Conservation (phyloP, 2,113 vertebrate species). For the Acanthochromis polyacanthus region DNA sequence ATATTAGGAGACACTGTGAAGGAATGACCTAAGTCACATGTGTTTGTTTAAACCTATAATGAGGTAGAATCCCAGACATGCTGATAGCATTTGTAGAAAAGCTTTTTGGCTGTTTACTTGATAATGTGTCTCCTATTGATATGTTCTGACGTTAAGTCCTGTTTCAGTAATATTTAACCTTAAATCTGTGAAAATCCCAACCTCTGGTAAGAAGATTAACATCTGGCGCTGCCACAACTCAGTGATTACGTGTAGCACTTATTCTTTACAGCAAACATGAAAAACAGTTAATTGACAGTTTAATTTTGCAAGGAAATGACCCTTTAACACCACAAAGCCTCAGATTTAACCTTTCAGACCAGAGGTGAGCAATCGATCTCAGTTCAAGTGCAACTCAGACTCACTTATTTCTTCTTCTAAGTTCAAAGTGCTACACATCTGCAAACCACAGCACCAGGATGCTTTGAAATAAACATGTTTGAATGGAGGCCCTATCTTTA, state of each 20-base stretch:
- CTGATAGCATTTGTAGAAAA: no score
- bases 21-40: neutral
- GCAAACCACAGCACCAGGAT: neutral
- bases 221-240: no score
- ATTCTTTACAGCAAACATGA: no score
- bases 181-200: neutral
- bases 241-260: no score
- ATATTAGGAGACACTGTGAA: neutral
- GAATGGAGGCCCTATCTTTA: neutral
- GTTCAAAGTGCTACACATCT: neutral
- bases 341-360: conserved; percentile 6
- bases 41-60: no score
- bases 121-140: neutral
- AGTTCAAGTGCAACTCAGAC: conserved; percentile 13
- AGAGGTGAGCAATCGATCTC: conserved; percentile 44
- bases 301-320: no score
- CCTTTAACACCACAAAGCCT: neutral
- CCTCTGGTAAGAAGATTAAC: neutral
- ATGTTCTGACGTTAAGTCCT: neutral
- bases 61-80: no score
- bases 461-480: neutral
- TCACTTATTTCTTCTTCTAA: conserved; percentile 4
- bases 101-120: no score
- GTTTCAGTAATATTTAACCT: neutral
- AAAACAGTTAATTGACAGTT: no score